A percentile compares a stretch with the other conserved stretches of the same genome.
These are phyloP conservation scores for Ophraella communa DNA, from an alignment of 2,888 invertebrate species.

Conservation along the genomic window DNA sequence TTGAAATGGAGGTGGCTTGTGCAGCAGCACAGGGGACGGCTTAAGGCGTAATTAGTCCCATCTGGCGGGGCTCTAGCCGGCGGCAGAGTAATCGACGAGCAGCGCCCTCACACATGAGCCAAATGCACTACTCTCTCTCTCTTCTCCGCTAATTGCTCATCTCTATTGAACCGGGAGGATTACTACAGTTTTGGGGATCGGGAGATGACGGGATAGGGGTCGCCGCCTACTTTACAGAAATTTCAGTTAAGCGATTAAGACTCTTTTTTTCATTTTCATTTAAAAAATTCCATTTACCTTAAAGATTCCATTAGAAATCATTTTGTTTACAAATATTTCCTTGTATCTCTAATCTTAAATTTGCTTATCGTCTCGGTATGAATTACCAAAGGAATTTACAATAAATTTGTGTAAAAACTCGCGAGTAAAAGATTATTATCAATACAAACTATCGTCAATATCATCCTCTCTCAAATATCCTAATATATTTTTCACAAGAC, in stretches of 20 bases:
- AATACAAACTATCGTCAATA: background rate
- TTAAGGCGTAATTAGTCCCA: slow-evolving; percentile 62
- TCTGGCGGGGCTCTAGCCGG: slow-evolving; percentile 58
- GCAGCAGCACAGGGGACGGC: slow-evolving; percentile 46
- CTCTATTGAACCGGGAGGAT: slow-evolving; percentile 55
- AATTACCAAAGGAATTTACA: background rate
- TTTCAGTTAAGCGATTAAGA: background rate
- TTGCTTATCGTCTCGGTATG: no score
- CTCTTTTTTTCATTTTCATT: background rate
- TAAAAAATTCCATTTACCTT: no score
- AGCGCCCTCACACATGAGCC: slow-evolving; percentile 61
- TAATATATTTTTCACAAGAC: background rate
- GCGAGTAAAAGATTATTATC: background rate
- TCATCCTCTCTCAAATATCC: background rate
- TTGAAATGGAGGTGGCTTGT: background rate
- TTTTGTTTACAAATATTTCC: no score
- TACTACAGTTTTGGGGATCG: slow-evolving; percentile 32
- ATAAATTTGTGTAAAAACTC: background rate
- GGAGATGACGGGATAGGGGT: background rate
- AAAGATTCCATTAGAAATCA: no score
- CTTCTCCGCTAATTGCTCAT: slow-evolving; percentile 55
- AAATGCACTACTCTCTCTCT: slow-evolving; percentile 35
- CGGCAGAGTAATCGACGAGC: slow-evolving; percentile 60
- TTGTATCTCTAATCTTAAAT: no score
- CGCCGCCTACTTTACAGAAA: background rate